These are phyloP conservation scores for Magallana ariakensis DNA, from an alignment of 1,140 invertebrate genomes.

Conservation along the genomic window DNA sequence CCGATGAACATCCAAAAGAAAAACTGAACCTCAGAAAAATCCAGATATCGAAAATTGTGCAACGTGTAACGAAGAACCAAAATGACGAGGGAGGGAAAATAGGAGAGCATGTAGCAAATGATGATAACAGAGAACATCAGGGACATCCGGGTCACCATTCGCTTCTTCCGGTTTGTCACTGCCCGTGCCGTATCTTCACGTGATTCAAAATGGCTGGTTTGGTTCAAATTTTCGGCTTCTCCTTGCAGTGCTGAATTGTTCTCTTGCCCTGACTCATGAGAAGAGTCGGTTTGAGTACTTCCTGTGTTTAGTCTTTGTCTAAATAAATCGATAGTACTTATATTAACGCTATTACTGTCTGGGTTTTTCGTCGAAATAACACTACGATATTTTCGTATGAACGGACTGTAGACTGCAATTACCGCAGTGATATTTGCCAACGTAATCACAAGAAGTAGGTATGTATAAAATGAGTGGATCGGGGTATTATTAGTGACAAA, in stretches of 20 bases:
- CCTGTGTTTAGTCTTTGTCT: too few relatives aligned
- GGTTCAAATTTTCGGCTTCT: not conserved
- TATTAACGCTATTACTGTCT: too few relatives aligned
- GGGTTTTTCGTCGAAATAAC: too few relatives aligned
- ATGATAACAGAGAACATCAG: not conserved
- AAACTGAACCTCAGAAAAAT: not conserved
- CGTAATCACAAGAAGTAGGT: not conserved
- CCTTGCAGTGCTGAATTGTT: not conserved
- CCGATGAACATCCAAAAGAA: not conserved
- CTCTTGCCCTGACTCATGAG: not conserved
- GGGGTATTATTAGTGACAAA: not conserved
- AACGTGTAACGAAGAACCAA: not conserved
- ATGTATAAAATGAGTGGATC: not conserved
- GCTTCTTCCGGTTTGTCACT: not conserved
- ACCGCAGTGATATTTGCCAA: too few relatives aligned
- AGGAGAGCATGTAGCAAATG: not conserved
- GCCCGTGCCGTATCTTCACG: not conserved
- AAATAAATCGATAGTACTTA: too few relatives aligned
- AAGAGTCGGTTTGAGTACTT: not conserved
- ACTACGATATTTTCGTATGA: too few relatives aligned
- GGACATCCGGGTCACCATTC: not conserved
- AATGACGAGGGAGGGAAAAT: not conserved
- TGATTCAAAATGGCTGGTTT: not conserved
- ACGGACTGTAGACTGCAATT: too few relatives aligned
- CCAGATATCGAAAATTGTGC: not conserved